Conservation (phyloP, 2,888 invertebrate species). For the Dilophus febrilis region DNA sequence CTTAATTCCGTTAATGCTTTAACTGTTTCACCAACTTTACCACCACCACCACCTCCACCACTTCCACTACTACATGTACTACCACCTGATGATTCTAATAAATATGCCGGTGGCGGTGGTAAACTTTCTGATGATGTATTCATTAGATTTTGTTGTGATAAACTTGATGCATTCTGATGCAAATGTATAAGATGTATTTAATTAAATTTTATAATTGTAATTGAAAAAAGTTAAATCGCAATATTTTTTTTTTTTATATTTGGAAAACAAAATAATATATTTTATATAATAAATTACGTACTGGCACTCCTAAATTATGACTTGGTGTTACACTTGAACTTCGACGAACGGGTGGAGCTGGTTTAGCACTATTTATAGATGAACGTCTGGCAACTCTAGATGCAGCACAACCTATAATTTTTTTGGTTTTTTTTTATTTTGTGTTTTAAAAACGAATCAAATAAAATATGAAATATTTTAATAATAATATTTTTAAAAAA, state of each 20-base stretch:
- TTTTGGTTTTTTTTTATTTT: too few relatives aligned
- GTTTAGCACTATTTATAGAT: conserved; percentile 37
- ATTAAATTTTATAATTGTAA: too few relatives aligned
- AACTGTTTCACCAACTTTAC: conserved; percentile 69
- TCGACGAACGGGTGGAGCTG: conserved; percentile 68
- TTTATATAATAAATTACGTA: conserved; percentile 17
- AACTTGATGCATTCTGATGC: conserved; percentile 13
- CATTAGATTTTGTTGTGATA: conserved; percentile 18
- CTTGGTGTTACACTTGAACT: conserved; percentile 45
- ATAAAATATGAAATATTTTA: neutral
- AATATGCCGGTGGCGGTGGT: conserved; percentile 29
- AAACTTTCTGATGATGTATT: conserved; percentile 25
- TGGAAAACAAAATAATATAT: neutral
- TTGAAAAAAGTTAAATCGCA: neutral
- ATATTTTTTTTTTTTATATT: neutral
- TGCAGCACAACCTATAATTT: conserved; percentile 20
- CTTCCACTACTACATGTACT: conserved; percentile 42
- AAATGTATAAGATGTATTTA: too few relatives aligned
- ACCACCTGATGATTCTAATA: conserved; percentile 19
- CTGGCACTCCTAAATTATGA: conserved; percentile 20
- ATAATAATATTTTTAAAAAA: too few relatives aligned
- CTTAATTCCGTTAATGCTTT: conserved; percentile 69
- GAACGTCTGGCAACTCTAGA: conserved; percentile 27
- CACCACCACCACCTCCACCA: conserved; percentile 19
- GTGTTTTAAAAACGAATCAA: neutral